Conservation (phyloP, 2,797 vertebrate genomes). For the Holocentrus rufus region DNA sequence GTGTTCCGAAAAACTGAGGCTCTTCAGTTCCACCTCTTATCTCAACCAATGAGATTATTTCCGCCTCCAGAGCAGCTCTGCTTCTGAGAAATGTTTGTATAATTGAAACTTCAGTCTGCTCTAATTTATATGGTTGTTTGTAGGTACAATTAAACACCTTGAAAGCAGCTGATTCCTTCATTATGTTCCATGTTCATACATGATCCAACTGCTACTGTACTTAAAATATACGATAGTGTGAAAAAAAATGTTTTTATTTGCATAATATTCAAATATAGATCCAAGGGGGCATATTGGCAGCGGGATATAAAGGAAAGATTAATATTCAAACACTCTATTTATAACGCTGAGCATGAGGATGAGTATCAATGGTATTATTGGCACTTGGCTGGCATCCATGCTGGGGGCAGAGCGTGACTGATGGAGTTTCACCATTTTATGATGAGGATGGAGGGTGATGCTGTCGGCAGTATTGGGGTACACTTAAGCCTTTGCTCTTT, state of each 20-base stretch:
- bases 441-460: constrained; percentile 60
- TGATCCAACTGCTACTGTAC: constrained; percentile 35
- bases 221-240: constrained; percentile 25
- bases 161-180: constrained; percentile 41
- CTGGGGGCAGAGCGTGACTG: constrained; percentile 67
- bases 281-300: constrained; percentile 36
- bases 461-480: constrained; percentile 67
- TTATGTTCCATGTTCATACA: constrained; percentile 17
- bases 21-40: constrained; percentile 8
- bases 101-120: constrained; percentile 32
- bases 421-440: constrained; percentile 77
- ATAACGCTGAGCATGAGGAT: constrained; percentile 64
- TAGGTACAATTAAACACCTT: constrained; percentile 29
- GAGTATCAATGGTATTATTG: constrained; percentile 70
- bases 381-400: constrained; percentile 69
- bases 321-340: constrained; percentile 70
- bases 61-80: constrained; percentile 15
- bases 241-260: constrained; percentile 31
- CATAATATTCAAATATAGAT: constrained; percentile 48
- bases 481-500: constrained; percentile 70
- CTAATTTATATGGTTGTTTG: constrained; percentile 30
- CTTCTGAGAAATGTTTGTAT: constrained; percentile 34
- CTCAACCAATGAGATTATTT: constrained; percentile 23
- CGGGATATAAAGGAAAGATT: constrained; percentile 45
- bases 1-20: too few species aligned